Base-by-base conservation (phyloP, 2,797 vertebrate genomes). In the Tympanoctomys barrerae region DNA sequence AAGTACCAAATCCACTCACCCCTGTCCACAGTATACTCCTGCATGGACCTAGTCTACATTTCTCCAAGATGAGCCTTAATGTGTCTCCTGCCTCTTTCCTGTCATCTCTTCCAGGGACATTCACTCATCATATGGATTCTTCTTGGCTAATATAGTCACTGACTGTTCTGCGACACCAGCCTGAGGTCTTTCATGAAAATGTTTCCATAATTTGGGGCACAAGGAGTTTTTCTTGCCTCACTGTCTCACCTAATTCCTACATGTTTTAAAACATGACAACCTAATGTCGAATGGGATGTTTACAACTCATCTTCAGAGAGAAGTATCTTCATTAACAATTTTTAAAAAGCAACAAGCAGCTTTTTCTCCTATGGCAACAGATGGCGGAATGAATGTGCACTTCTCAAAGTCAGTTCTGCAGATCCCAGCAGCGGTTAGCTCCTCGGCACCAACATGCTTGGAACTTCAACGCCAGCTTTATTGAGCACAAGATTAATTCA, bases 261-360 rank as follows among this genome's bases (percentile, higher is more conserved):
- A 77, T 71, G 13, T 84, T 93, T 94, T 92, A 85, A 81, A 96
- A 96, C 26, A 46, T 88, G n/a, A 68, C 68, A 82, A 10, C 7
- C 87, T 78, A 94, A 94, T 92, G 80, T 22, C n/a, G 49, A 94
- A 73, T 52, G 90, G 86, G 22, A 90, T 59, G 95, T 49, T 96
- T 85, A 73, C 33, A 54, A 75, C 13, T 82, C 11, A 59, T 71
- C 31, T 93, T 77, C 21, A 66, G 26, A 10, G 31, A 91, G 31
- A 91, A 62, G 2, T 59, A 82, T 93, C 42, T 57, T 91, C 75
- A 77, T 95, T 88, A 96, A 87, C 70, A 42, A 89, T 80, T 92
- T 90, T 92, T 46, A 87, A 90, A 84, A 91, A 68, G 79, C 46
- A 91, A 31, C 1, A 4, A 54, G 5, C 59, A 84, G 70, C 59